These are phyloP conservation scores for Periphyllus acericola DNA, from an alignment of 2,888 invertebrate species.

Conservation along the genomic window DNA sequence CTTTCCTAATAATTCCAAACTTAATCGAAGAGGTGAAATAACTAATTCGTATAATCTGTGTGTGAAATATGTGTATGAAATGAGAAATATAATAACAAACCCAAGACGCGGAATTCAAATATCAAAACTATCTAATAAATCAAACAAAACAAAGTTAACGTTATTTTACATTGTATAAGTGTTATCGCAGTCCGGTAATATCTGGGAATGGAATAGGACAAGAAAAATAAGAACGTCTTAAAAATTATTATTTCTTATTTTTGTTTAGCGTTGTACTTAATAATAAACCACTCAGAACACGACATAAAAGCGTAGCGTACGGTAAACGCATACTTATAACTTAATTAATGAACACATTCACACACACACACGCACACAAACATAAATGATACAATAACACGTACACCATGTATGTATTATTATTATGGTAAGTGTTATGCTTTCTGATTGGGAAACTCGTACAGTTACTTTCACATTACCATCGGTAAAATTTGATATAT, in stretches of 20 bases:
- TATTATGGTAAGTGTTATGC: conserved; percentile 34
- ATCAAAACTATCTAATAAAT: not conserved
- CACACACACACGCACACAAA: not conserved
- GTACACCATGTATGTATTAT: not conserved
- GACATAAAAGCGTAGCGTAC: not conserved
- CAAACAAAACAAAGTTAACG: not conserved
- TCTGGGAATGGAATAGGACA: not conserved
- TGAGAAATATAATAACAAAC: not conserved
- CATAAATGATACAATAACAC: not conserved
- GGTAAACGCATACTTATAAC: conserved; percentile 25
- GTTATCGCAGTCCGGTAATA: not conserved
- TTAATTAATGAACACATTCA: conserved; percentile 21
- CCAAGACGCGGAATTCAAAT: not conserved
- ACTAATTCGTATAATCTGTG: not conserved
- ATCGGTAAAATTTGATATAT: not conserved
- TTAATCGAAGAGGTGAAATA: not conserved
- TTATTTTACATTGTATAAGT: not conserved
- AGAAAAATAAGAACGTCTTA: not conserved
- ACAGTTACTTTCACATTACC: conserved; percentile 49
- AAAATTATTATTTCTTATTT: not conserved
- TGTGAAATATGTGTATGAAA: no score
- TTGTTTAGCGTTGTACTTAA: not conserved
- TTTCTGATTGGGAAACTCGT: conserved; percentile 56
- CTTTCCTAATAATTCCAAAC: not conserved
- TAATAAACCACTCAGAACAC: not conserved